Evolutionary conservation across 2,888 invertebrate species (phyloP).

Genomic region (Cephus sareptanus): DNA sequence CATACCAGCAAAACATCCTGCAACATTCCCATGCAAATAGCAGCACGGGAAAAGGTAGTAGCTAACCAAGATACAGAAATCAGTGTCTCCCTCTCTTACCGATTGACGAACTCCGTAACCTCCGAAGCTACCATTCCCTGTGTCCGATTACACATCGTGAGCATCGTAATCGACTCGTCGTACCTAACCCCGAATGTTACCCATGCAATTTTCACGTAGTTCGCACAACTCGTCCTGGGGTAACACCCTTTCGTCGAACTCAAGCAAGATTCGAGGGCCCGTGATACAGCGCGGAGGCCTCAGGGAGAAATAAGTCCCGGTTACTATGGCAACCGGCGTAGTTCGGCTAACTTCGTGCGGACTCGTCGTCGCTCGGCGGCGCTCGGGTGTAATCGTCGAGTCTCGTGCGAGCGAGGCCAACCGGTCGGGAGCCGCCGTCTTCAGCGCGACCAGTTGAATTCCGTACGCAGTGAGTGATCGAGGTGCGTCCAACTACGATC

Average conservation of each 20-base stretch:
- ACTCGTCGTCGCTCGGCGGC: conserved; percentile 38
- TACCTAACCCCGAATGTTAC: too few relatives aligned
- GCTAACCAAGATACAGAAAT: too few relatives aligned
- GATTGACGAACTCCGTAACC: too few relatives aligned
- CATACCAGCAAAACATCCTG: too few relatives aligned
- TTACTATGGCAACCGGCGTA: conserved; percentile 49
- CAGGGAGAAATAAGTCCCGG: conserved; percentile 40
- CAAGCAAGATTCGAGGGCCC: conserved; percentile 2
- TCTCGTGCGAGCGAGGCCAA: conserved; percentile 59
- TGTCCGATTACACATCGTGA: too few relatives aligned
- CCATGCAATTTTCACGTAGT: too few relatives aligned
- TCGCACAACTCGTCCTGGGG: neutral
- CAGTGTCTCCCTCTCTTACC: too few relatives aligned
- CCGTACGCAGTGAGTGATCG: conserved; percentile 50
- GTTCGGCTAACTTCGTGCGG: conserved; percentile 26
- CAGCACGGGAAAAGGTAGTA: too few relatives aligned
- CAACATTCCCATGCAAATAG: too few relatives aligned
- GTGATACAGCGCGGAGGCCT: conserved; percentile 3
- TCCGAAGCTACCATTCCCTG: too few relatives aligned
- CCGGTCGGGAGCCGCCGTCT: conserved; percentile 52
- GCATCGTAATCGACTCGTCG: too few relatives aligned
- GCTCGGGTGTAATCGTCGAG: conserved; percentile 29
- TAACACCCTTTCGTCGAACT: conserved; percentile 9
- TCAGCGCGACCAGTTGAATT: conserved; percentile 56
- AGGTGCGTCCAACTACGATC: conserved; percentile 17